Conservation (phyloP, 2,888 invertebrate genomes). For the Caenorhabditis zanzibari region DNA sequence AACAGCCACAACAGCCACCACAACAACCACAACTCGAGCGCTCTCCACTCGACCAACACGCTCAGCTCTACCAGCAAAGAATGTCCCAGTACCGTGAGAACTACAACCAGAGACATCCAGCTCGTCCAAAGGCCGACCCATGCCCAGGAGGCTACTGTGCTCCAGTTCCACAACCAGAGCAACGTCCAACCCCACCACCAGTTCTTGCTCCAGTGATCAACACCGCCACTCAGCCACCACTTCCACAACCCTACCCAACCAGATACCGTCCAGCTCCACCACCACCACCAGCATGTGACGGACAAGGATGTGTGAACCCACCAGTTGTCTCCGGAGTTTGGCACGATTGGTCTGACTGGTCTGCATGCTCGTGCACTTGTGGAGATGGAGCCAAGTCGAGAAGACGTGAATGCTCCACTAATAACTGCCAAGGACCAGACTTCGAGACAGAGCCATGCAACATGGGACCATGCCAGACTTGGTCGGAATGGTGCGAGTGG, state of each 20-base stretch:
- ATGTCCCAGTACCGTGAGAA: conserved; percentile 74
- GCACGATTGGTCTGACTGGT: conserved; percentile 81
- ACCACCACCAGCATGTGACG: conserved; percentile 76
- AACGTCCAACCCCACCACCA: conserved; percentile 74
- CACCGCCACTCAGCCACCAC: conserved; percentile 67
- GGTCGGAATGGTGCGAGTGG: conserved; percentile 82
- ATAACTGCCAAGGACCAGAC: conserved; percentile 77
- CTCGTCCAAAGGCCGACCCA: conserved; percentile 74
- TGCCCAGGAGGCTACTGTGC: conserved; percentile 76
- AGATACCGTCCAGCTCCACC: conserved; percentile 77
- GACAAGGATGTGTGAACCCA: conserved; percentile 73
- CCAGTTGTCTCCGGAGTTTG: conserved; percentile 66
- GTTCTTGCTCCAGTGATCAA: conserved; percentile 67
- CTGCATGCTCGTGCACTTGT: conserved; percentile 77
- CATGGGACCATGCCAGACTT: conserved; percentile 78
- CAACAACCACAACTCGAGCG: conserved; percentile 58
- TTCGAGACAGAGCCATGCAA: conserved; percentile 75
- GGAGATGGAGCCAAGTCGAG: conserved; percentile 76
- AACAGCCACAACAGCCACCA: conserved; percentile 18
- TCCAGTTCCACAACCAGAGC: conserved; percentile 47
- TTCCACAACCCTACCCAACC: conserved; percentile 62
- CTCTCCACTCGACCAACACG: conserved; percentile 69
- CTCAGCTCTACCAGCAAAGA: conserved; percentile 73
- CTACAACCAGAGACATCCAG: conserved; percentile 77
- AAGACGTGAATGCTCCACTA: conserved; percentile 74